Conservation (phyloP, 2,888 invertebrate genomes). For the Tinea semifulvella region DNA sequence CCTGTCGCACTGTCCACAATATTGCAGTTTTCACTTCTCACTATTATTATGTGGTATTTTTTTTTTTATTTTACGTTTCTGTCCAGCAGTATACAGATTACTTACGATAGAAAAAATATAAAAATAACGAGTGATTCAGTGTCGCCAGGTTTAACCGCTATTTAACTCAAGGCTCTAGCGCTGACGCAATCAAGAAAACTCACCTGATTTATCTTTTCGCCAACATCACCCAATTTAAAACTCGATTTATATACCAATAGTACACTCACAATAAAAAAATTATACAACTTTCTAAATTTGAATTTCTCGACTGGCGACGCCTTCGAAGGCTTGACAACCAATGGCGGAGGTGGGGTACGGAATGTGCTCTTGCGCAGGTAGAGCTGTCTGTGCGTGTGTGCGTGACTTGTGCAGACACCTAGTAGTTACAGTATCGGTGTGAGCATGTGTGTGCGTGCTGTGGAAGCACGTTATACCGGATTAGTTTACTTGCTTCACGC, state of each 20-base stretch:
- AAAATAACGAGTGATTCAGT: conserved; percentile 5
- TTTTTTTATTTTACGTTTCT: too few species aligned
- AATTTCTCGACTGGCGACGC: conserved; percentile 33
- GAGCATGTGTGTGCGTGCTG: conserved; percentile 26
- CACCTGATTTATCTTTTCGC: not conserved
- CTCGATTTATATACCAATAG: not conserved
- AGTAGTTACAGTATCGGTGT: conserved; percentile 6
- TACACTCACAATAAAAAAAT: not conserved
- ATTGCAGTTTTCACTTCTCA: too few species aligned
- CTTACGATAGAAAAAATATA: too few species aligned
- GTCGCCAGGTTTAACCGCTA: not conserved
- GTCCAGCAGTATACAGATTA: too few species aligned
- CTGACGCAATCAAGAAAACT: conserved; percentile 7
- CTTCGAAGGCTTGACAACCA: conserved; percentile 49
- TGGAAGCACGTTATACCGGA: conserved; percentile 9
- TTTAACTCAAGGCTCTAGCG: not conserved
- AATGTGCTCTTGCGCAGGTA: conserved; percentile 64
- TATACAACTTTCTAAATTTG: conserved; percentile 46
- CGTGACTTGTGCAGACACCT: not conserved
- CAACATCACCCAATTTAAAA: conserved; percentile 4
- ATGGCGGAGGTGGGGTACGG: conserved; percentile 52
- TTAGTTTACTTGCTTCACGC: not conserved
- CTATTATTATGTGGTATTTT: too few species aligned
- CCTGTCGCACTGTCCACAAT: too few species aligned
- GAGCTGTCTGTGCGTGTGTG: conserved; percentile 18